phyloP scores from a whole-genome alignment of 1,140 invertebrate genomes.

The Drosophila mayri region DNA sequence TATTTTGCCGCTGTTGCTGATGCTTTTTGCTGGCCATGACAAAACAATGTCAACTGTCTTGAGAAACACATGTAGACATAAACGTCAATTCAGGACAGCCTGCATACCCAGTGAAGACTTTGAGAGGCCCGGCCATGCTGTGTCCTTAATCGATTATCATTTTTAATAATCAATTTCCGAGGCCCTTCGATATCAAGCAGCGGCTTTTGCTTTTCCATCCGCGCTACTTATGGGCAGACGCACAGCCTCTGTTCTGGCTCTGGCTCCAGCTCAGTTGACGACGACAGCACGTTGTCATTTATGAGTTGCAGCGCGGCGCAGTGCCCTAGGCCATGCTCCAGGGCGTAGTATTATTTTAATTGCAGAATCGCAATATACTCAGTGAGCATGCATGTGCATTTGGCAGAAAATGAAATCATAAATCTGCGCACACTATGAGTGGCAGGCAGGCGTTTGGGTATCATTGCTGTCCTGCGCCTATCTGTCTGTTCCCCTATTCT shows the following conservation, averaged over 20 bases:
- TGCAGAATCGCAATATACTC: slow-evolving; percentile 48
- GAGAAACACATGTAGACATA: slow-evolving; percentile 84
- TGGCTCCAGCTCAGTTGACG: slow-evolving; percentile 31
- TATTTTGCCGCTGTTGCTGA: slow-evolving; percentile 34
- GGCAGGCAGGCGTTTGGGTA: slow-evolving; percentile 18
- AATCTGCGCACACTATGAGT: slow-evolving; percentile 24
- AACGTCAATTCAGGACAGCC: slow-evolving; percentile 71
- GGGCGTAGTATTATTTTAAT: slow-evolving; percentile 55
- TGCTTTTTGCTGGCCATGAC: slow-evolving; percentile 60
- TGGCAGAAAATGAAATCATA: slow-evolving; percentile 52
- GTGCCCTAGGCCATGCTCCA: slow-evolving; percentile 13
- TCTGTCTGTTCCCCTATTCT: neutral
- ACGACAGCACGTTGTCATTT: slow-evolving; percentile 60
- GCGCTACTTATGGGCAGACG: slow-evolving; percentile 52
- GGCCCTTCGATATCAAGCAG: slow-evolving; percentile 25
- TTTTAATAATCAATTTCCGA: slow-evolving; percentile 84
- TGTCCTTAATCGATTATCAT: slow-evolving; percentile 84
- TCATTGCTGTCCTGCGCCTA: slow-evolving; percentile 3
- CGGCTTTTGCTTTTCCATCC: slow-evolving; percentile 15
- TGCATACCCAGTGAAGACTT: slow-evolving; percentile 30
- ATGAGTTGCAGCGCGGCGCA: slow-evolving; percentile 48
- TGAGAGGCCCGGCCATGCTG: slow-evolving; percentile 21
- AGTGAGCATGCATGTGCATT: slow-evolving; percentile 3
- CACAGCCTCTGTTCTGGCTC: slow-evolving; percentile 3
- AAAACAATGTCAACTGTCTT: slow-evolving; percentile 84